Conservation (phyloP, 92 coral and sea anemone genomes). For the Anthopleura xanthogrammica region DNA sequence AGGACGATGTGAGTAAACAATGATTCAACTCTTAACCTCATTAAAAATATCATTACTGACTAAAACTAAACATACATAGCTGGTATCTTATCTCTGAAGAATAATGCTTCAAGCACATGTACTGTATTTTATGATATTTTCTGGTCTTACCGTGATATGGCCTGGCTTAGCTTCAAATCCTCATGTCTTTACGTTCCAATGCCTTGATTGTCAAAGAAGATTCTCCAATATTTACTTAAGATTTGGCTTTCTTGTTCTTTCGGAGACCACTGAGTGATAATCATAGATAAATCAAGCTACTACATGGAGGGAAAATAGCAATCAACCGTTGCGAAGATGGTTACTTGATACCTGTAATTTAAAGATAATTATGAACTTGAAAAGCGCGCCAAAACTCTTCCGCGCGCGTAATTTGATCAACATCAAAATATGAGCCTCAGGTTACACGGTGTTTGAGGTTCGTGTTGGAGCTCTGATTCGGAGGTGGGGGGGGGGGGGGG, state of each 20-base stretch:
- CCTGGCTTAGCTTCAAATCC: not conserved
- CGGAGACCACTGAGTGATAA: not conserved
- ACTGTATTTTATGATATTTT: too few species aligned
- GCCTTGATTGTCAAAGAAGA: not conserved
- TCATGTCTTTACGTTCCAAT: not conserved
- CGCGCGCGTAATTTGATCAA: not conserved
- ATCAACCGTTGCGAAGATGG: constrained; percentile 1
- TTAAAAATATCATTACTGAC: not conserved
- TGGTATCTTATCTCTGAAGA: not conserved
- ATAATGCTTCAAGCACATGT: too few species aligned
- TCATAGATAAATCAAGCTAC: not conserved
- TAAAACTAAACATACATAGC: not conserved
- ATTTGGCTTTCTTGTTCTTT: not conserved
- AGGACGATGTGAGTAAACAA: constrained; percentile 37
- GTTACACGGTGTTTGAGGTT: not conserved
- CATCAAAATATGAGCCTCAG: not conserved
- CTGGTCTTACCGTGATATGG: not conserved
- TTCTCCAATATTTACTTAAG: not conserved
- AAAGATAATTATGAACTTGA: not conserved
- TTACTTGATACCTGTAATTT: not conserved
- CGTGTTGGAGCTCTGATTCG: not conserved
- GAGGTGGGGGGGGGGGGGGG: too few species aligned
- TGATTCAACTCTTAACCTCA: not conserved
- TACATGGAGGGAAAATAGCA: not conserved
- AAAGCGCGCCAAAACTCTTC: constrained; percentile 1